Percentiles rank a stretch among this genome's conserved stretches.
Conservation (phyloP, 2,797 vertebrate genomes). For the Myripristis murdjan region DNA sequence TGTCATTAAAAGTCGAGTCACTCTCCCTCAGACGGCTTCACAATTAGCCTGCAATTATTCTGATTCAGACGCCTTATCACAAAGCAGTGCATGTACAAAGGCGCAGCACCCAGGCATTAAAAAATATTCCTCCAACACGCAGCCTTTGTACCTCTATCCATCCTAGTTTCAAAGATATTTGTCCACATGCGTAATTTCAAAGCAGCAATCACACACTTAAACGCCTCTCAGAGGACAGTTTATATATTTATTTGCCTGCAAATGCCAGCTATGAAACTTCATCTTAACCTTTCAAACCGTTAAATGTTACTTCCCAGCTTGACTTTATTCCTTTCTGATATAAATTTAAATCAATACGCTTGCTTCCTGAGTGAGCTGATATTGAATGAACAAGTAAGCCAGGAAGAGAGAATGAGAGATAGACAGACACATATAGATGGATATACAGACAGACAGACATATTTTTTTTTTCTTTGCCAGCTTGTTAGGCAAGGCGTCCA, state of each 20-base stretch:
- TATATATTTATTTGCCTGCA: constrained; percentile 62
- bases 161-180: constrained; percentile 59
- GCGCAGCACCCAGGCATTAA: constrained; percentile 36
- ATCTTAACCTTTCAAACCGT: constrained; percentile 55
- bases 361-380: constrained; percentile 52
- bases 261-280: constrained; percentile 68
- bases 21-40: constrained; percentile 53
- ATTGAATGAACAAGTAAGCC: constrained; percentile 47
- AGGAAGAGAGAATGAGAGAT: constrained; percentile 26
- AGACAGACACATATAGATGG: constrained; percentile 31
- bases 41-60: constrained; percentile 76
- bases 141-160: constrained; percentile 40
- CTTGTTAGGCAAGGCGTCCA: constrained; percentile 59
- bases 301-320: constrained; percentile 64
- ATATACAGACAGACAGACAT: constrained; percentile 10
- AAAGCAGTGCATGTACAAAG: constrained; percentile 67
- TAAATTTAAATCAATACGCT: constrained; percentile 61
- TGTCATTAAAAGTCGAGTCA: constrained; percentile 71
- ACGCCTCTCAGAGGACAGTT: constrained; percentile 31
- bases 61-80: constrained; percentile 61
- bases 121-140: constrained; percentile 33
- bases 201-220: constrained; percentile 60
- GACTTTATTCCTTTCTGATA: constrained; percentile 58
- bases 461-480: constrained; percentile 26
- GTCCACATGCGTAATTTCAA: constrained; percentile 53